Evolutionary conservation across 2,888 invertebrate species (phyloP).

Genomic region (Eurois occulta): DNA sequence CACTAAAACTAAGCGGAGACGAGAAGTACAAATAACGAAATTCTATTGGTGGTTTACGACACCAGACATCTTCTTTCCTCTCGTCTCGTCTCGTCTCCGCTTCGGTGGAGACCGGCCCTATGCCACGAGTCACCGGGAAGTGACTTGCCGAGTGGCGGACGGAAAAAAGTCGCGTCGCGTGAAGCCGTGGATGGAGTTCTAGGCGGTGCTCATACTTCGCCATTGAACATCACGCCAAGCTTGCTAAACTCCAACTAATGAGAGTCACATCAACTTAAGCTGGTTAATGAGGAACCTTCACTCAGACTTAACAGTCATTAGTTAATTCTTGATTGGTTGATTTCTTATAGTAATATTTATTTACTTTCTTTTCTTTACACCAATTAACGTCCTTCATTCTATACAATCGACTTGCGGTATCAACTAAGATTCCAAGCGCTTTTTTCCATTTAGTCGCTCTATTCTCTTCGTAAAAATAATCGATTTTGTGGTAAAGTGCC

Average conservation of each 20-base stretch:
- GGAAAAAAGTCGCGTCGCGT: neutral
- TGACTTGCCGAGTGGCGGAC: neutral
- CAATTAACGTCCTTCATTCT: conserved; percentile 31
- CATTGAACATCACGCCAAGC: neutral
- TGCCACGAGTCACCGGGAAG: neutral
- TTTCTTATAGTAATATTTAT: neutral
- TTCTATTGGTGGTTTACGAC: neutral
- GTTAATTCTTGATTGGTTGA: neutral
- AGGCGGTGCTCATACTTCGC: neutral
- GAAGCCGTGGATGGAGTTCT: neutral
- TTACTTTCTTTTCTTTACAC: conserved; percentile 1
- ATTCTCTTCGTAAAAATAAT: neutral
- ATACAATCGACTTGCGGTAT: conserved; percentile 3
- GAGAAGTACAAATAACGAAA: neutral
- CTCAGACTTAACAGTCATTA: neutral
- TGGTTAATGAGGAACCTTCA: neutral
- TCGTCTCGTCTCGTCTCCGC: no score
- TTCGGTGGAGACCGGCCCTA: neutral
- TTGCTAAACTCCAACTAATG: neutral
- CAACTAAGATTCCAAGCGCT: neutral
- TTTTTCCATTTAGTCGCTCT: neutral
- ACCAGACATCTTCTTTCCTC: no score
- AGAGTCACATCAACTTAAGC: neutral
- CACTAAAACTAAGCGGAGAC: neutral
- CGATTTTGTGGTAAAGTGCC: neutral